Evolutionary conservation across 23 tunicate genomes (phyloP).

Genomic region (Halocynthia aurantium): DNA sequence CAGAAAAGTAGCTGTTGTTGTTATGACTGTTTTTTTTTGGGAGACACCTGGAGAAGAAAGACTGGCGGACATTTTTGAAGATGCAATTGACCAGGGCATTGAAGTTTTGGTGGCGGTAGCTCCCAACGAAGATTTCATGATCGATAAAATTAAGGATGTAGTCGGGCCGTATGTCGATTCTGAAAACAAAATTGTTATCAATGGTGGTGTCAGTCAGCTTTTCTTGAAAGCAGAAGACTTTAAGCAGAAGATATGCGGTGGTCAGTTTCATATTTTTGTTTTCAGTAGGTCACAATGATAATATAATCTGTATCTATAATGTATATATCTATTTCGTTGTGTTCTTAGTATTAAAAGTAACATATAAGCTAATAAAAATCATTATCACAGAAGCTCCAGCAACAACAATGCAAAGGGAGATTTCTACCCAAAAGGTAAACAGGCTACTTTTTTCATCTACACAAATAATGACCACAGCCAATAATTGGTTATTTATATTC

Average conservation of each 20-base stretch:
- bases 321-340: no score
- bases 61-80: background rate
- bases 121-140: background rate
- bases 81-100: background rate
- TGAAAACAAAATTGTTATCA: background rate
- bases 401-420: no score
- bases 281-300: no score
- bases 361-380: no score
- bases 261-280: background rate
- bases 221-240: background rate
- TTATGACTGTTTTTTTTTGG: background rate
- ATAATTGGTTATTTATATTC: no score
- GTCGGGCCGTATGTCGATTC: background rate
- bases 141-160: background rate
- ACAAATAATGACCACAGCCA: no score
- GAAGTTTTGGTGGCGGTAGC: background rate
- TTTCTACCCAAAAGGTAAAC: no score
- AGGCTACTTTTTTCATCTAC: no score
- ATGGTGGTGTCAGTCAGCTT: background rate
- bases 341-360: no score
- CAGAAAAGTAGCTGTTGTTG: constrained; percentile 6
- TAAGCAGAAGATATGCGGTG: constrained; percentile 1
- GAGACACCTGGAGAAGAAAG: background rate
- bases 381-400: no score
- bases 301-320: no score